phyloP scores from a whole-genome alignment of 2,113 vertebrate genomes.

The Anguilla rostrata region DNA sequence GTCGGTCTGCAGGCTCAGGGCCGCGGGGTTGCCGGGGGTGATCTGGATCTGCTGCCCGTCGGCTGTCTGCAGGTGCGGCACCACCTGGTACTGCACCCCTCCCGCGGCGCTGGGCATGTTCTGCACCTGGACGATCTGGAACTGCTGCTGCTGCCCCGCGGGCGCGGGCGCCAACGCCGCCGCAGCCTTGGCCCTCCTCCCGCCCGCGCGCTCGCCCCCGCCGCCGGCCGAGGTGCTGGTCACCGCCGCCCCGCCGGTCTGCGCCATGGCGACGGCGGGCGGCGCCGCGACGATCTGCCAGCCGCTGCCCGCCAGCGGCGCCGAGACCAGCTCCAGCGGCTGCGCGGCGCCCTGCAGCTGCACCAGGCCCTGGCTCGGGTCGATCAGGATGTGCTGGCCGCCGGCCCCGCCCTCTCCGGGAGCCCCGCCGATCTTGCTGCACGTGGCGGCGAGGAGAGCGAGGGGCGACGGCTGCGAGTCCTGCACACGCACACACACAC shows the following conservation, averaged over 20 bases:
- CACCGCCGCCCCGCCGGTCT: constrained; percentile 76
- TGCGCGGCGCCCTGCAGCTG: constrained; percentile 90
- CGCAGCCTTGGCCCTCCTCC: constrained; percentile 81
- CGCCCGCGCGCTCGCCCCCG: constrained; percentile 74
- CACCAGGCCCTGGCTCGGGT: constrained; percentile 89
- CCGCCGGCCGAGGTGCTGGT: constrained; percentile 72
- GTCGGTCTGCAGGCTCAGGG: constrained; percentile 69
- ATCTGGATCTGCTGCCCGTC: constrained; percentile 96
- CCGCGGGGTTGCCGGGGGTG: constrained; percentile 77
- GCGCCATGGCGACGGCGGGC: constrained; percentile 82
- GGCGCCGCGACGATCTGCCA: constrained; percentile 94
- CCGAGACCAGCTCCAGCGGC: constrained; percentile 93
- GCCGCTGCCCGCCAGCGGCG: constrained; percentile 91
- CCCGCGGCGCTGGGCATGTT: constrained; percentile 84
- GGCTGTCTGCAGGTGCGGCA: constrained; percentile 94
- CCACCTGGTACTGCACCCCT: constrained; percentile 95
- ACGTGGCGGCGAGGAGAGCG: constrained; percentile 96
- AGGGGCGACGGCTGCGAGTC: constrained; percentile 97
- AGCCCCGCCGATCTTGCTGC: constrained; percentile 99
- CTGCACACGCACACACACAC: constrained; percentile 58
- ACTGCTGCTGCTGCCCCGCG: constrained; percentile 69
- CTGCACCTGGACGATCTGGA: constrained; percentile 91
- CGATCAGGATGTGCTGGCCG: constrained; percentile 86
- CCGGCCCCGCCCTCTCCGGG: constrained; percentile 83
- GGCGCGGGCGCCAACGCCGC: constrained; percentile 55